phyloP scores from a whole-genome alignment of 2,797 vertebrate genomes.

The Bradypodion pumilum region DNA sequence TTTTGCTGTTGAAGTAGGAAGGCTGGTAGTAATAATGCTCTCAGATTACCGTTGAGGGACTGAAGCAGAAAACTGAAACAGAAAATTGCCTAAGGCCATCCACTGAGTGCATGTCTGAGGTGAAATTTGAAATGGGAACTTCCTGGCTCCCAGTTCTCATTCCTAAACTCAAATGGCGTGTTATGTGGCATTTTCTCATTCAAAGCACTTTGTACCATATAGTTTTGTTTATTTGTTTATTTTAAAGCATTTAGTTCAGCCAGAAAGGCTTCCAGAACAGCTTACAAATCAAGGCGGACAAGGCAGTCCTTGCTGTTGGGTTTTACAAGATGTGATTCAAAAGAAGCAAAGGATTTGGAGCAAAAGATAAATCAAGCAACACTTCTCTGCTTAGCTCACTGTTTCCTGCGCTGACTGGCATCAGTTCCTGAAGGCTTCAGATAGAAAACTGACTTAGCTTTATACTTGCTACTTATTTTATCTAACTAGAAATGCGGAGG shows the following conservation, averaged over 20 bases:
- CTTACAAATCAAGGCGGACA: background rate
- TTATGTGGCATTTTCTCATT: background rate
- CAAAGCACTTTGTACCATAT: background rate
- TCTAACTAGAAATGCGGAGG: too few species aligned
- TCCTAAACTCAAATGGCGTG: background rate
- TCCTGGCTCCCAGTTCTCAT: background rate
- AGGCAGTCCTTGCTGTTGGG: background rate
- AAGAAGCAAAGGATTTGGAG: background rate
- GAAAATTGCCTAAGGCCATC: background rate
- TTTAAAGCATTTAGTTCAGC: background rate
- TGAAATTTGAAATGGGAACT: background rate
- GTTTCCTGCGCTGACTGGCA: too few species aligned
- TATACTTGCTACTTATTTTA: too few species aligned
- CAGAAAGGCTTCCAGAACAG: too few species aligned
- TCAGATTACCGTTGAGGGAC: background rate
- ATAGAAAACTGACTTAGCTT: too few species aligned
- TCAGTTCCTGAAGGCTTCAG: too few species aligned
- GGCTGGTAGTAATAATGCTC: background rate
- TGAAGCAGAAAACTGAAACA: background rate
- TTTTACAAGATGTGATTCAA: background rate
- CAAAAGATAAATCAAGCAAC: background rate
- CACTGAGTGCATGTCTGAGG: background rate
- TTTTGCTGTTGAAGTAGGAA: background rate
- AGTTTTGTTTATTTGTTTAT: background rate
- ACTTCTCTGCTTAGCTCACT: too few species aligned